phyloP scores from a whole-genome alignment of 2,113 vertebrate species.

The Microcebus lehilahytsara region DNA sequence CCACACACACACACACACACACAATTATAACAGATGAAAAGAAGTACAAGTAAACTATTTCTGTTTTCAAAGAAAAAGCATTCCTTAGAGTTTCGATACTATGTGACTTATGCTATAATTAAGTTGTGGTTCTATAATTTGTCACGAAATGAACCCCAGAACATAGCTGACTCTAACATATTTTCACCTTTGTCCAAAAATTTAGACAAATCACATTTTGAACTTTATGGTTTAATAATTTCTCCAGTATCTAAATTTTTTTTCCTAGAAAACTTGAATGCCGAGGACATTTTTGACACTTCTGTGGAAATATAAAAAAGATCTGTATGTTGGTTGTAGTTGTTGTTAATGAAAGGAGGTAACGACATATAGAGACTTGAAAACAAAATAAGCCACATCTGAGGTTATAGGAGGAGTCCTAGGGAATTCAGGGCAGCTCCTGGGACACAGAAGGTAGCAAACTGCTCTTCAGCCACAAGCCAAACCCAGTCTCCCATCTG shows the following conservation, averaged over 20 bases:
- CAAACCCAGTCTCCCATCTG: background rate
- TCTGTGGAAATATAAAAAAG: slow-evolving; percentile 36
- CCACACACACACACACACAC: background rate
- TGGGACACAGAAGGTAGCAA: background rate
- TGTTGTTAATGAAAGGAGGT: background rate
- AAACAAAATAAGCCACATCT: slow-evolving; percentile 53
- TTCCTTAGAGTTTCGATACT: background rate
- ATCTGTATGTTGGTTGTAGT: background rate
- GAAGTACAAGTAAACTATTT: background rate
- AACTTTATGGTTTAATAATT: slow-evolving; percentile 36
- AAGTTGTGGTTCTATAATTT: slow-evolving; percentile 54
- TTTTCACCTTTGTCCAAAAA: slow-evolving; percentile 56
- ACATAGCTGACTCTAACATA: background rate
- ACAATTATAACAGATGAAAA: background rate
- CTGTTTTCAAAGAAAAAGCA: slow-evolving; percentile 37
- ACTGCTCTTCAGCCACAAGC: background rate
- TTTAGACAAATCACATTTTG: slow-evolving; percentile 38
- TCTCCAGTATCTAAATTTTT: slow-evolving; percentile 41
- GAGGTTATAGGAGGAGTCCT: background rate
- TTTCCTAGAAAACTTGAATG: background rate
- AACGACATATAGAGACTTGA: slow-evolving; percentile 10
- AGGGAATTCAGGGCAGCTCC: background rate
- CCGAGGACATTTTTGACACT: background rate
- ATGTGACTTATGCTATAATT: background rate
- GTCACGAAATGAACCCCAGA: slow-evolving; percentile 47